Conservation (phyloP, 1,140 invertebrate species). For the Diabrotica undecimpunctata region DNA sequence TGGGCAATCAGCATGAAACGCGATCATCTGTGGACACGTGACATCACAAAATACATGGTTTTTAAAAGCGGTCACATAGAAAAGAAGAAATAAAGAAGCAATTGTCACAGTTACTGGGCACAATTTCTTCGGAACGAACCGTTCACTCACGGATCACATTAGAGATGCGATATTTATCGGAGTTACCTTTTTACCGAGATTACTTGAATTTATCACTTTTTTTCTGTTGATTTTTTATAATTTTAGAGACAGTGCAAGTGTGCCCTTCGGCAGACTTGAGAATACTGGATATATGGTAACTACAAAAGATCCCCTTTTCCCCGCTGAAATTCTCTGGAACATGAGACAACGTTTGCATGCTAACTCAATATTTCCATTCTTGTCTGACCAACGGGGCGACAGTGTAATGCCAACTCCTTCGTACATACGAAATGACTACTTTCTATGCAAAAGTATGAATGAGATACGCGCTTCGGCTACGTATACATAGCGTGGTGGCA, state of each 20-base stretch:
- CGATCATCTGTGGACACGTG: no score
- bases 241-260: slow-evolving; percentile 29
- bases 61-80: no score
- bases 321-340: slow-evolving; percentile 56
- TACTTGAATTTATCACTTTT: no score
- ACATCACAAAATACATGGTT: no score
- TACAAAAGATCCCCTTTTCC: slow-evolving; percentile 45
- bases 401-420: slow-evolving; percentile 43
- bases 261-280: slow-evolving; percentile 46
- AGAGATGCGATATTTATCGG: no score
- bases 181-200: no score
- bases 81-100: no score
- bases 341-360: slow-evolving; percentile 51
- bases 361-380: slow-evolving; percentile 52
- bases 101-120: no score
- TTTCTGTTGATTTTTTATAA: neutral
- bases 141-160: no score
- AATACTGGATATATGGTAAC: slow-evolving; percentile 50
- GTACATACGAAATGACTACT: slow-evolving; percentile 51
- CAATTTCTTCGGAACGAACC: no score
- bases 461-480: slow-evolving; percentile 47
- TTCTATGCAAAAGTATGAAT: slow-evolving; percentile 52
- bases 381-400: slow-evolving; percentile 39
- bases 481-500: slow-evolving; percentile 41
- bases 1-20: no score